Evolutionary conservation across 37 sponge, comb jelly and placozoan species (phyloP), one percentile per base, ranked within the genome.

Genomic region (Petrosia ficiformis): DNA sequence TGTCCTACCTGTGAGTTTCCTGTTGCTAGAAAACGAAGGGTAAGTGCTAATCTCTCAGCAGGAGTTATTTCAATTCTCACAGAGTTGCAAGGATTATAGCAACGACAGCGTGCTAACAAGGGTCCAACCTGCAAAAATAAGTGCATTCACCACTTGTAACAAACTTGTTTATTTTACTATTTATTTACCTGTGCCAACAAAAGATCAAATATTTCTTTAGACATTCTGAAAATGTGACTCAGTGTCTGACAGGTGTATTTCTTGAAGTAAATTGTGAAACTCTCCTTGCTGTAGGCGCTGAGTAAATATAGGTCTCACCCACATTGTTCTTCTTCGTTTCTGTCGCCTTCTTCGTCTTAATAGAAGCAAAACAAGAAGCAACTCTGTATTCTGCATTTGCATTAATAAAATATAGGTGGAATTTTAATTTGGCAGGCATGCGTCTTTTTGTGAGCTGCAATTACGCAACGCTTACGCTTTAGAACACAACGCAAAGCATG

Each of bases 241-340:
- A 2, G 70, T 37, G 38, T 70, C 69, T 33, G 57, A 56, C 25
- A 69, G 70, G 24, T 35, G 57, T 57, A 78, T 70, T 31, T 79
- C 80, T 73, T 79, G 71, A 25, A 79, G 59, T n/a, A 69, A 59
- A 34, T 68, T 43, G 57, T 79, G 80, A 43, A 44, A 79, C 32
- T 42, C 80, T 2, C 80, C 80, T 70, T 79, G 71, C 70, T 74
- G 38, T 16, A 21, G n/a, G 19, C 80, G 34, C 80, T 42, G 68
- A 48, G 25, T 24, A 3, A 68, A 74, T 1, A 77, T 70, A 10
- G 39, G 57, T 21, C 80, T 38, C 8, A 79, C 56, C 80, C 80
- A 79, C 59, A 79, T 34, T 22, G 4, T 68, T 73, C 80, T 68
- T 38, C 61, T 56, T 48, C 54, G 8, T 48, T 19, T 48, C 59